Base-by-base conservation (phyloP, 2,797 vertebrate species). In the Sebastes oblongus region DNA sequence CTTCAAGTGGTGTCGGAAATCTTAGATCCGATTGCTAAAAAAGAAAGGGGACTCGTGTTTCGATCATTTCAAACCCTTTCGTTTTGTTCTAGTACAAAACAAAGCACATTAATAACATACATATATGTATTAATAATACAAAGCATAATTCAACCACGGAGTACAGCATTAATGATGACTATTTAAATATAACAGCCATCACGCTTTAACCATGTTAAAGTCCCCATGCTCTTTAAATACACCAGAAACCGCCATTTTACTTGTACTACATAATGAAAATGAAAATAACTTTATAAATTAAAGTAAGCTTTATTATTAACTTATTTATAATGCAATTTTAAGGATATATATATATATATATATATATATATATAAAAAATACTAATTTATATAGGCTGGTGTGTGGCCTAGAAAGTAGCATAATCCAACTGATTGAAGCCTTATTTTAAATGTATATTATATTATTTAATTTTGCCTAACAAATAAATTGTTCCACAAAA, bases 1-100 rank as follows among this genome's bases (percentile, higher is more conserved):
- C 16, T 92, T 89, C 82, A 71, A 0, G 56, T 46, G 14, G 1
- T 30, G 50, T 72, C 34, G 68, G 10, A 87, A 85, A 89, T 66
- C 52, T 34, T 2, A 46, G 0, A 0, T 50, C 82, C 24, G 4
- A 39, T 5, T 36, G 12, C 29, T 36, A 59, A n/a, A 54, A 80
- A 59, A 36, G 36, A 36, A 67, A 59, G 70, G n/a, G 3, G 13
- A 73, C 55, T 56, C 71, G 64, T 64, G 22, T 56, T 59, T 82
- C 9, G 3, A 50, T 42, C 39, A 42, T 42, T 42, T 42, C 0
- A 42, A 34, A 46, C 11, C 27, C 11, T 62, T 71, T 24, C 3
- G 32, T 71, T 69, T 42, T 39, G 4, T 30, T 65, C 27, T 25
- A 24, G 2, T 50, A 46, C 30, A 56, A 4, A 1, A 54, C 1